Percentiles rank a stretch among this genome's conserved stretches.
These are phyloP conservation scores for Euphydryas editha DNA, from an alignment of 2,888 invertebrate genomes.

Conservation along the genomic window DNA sequence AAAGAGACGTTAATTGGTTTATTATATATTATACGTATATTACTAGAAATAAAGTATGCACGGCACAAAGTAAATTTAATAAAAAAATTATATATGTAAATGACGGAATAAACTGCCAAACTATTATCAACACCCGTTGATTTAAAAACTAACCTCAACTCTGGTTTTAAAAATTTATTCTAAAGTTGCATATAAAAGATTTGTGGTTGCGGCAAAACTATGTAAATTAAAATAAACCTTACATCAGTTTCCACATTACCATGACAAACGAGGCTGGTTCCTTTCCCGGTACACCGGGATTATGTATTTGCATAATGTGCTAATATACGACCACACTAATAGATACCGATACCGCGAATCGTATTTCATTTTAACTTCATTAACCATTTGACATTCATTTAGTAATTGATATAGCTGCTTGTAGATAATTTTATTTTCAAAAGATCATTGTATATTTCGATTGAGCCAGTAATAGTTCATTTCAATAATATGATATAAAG, in stretches of 20 bases:
- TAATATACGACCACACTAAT: slow-evolving; percentile 22
- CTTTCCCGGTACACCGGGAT: slow-evolving; percentile 21
- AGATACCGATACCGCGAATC: slow-evolving; percentile 21
- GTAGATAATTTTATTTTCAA: neutral
- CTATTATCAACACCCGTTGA: too few relatives aligned
- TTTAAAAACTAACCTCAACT: neutral
- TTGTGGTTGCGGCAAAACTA: slow-evolving; percentile 14
- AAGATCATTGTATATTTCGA: too few relatives aligned
- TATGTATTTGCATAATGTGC: slow-evolving; percentile 31
- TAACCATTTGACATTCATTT: slow-evolving; percentile 17
- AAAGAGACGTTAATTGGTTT: too few relatives aligned
- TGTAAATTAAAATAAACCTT: slow-evolving; percentile 21
- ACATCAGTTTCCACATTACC: slow-evolving; percentile 26
- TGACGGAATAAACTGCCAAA: too few relatives aligned
- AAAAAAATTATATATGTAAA: too few relatives aligned
- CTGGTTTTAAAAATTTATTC: neutral
- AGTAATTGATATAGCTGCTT: slow-evolving; percentile 19
- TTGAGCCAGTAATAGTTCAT: too few relatives aligned
- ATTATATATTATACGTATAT: too few relatives aligned
- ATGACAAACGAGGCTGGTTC: slow-evolving; percentile 28
- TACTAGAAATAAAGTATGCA: too few relatives aligned
- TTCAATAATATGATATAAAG: too few relatives aligned
- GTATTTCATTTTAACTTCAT: slow-evolving; percentile 21
- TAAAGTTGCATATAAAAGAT: slow-evolving; percentile 16
- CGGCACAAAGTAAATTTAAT: too few relatives aligned